Base-by-base conservation (phyloP, 2,888 invertebrate genomes). In the Amphimallon solstitiale region DNA sequence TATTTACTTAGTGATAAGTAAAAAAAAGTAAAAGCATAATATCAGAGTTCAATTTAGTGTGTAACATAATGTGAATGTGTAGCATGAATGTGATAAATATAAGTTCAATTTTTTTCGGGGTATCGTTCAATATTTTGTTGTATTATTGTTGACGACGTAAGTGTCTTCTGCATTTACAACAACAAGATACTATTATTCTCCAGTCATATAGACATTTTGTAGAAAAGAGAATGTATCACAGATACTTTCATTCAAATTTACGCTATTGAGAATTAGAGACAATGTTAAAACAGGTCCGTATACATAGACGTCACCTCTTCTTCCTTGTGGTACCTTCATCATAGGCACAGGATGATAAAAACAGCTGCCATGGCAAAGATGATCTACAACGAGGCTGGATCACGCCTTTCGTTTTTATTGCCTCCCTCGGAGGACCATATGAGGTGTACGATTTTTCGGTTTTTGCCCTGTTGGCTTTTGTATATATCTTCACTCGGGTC, bases 281-380 rank as follows among this genome's bases (percentile, higher is more conserved):
- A 48, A 48, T 48, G 48, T 23, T 48, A 48, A 48, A 23, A 21
- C 21, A 23, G 48, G 23, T 48, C 48, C 23, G 48, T 23, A 48
- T 12, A 23, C 23, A 23, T 23, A 48, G n/a, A 23, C 48, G 21
- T 48, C 48, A 23, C 12, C 21, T 23, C 48, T 48, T 29, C 29
- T 5, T 29, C 29, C 48, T 48, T 48, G n/a, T 23, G 23, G 45
- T 45, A n/a, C 29, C 23, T 48, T 48, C 23, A 48, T 23, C 21
- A 23, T 23, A 21, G 48, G 17, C 21, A 21, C 21, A 10, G 17
- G 21, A 12, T 21, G 46, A 48, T 48, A 48, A 48, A 48, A 48
- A 48, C 48, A 48, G 48, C 48, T 48, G 48, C 48, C 23, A 23
- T 48, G 23, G 48, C 48, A 12, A n/a, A 48, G 48, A 48, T 48